Percentiles rank a stretch among this genome's conserved stretches.
phyloP scores from a whole-genome alignment of 2,888 invertebrate species.

The Lepidochitona cinerea region DNA sequence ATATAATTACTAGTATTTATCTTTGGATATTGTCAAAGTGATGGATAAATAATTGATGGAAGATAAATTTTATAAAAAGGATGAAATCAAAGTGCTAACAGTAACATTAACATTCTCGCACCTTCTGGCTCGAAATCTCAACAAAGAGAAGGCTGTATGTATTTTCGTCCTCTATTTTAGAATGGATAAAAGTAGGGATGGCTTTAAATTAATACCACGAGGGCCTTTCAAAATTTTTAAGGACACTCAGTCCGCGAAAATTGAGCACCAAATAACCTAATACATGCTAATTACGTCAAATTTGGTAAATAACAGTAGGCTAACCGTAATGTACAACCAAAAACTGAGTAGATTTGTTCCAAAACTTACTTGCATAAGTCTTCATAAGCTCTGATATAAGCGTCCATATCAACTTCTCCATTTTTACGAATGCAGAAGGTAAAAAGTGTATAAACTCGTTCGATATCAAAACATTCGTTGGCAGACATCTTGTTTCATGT shows the following conservation, averaged over 20 bases:
- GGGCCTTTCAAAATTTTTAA: not conserved
- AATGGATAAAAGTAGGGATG: not conserved
- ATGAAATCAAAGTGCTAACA: no score
- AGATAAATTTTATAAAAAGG: no score
- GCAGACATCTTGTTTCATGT: not conserved
- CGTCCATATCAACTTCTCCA: constrained; percentile 17
- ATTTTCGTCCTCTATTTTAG: no score
- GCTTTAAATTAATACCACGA: not conserved
- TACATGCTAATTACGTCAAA: not conserved
- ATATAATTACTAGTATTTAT: no score
- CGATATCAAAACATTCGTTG: constrained; percentile 12
- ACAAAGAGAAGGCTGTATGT: no score
- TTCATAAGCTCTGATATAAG: constrained; percentile 24
- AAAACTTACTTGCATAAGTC: constrained; percentile 22
- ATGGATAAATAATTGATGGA: no score
- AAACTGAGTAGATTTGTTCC: no score
- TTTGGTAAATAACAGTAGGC: not conserved
- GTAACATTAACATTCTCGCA: no score
- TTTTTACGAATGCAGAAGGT: constrained; percentile 14
- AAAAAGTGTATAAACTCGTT: constrained; percentile 10
- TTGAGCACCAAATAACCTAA: not conserved
- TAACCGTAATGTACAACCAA: no score
- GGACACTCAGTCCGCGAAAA: not conserved
- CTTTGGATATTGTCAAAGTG: no score
- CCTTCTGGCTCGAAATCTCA: no score